Base-by-base conservation (phyloP, 37 sponge, comb jelly and placozoan genomes). In the Beroe forskalii region DNA sequence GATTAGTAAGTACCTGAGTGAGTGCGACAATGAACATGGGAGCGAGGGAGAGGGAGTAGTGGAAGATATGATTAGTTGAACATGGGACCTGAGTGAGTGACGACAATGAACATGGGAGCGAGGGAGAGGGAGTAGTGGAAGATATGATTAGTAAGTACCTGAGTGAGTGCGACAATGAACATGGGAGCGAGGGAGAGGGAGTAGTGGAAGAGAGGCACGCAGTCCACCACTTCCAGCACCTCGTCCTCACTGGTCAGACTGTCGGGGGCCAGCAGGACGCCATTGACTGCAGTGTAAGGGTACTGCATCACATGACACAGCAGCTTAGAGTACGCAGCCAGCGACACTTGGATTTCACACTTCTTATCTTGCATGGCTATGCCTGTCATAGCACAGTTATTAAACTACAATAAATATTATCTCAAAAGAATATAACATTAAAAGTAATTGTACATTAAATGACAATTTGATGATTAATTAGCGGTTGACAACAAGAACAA, bases 91-190 rank as follows among this genome's bases (percentile, higher is more conserved):
- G 72, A 24, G 86, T 80, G 24, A 80, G 86, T 28, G 86, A n/a
- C 86, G 2, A 80, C 86, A 43, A 44, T 80, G 55, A 80, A 80
- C 86, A 80, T 80, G 25, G n/a, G n/a, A n/a, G n/a, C n/a, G n/a
- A n/a, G n/a, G n/a, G n/a, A n/a, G n/a, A n/a, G n/a, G n/a, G n/a
- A n/a, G n/a, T n/a, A n/a, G n/a, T n/a, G n/a, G n/a, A n/a, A n/a
- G 6, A 48, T 48, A 12, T 48, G 55, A 48, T 48, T 48, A 48
- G 12, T 12, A 48, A 6, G 12, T 48, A 69, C 72, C 72, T 69
- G 72, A 24, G 86, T 80, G 24, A 80, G 86, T 28, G 86, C 86
- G 2, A 80, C 86, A 43, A 44, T 80, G 55, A 80, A 80, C 86
- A 80, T 80, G 25, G 86, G 86, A 27, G 86, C 22, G 3, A 80